Evolutionary conservation across 1,140 invertebrate species (phyloP).

Genomic region (Drosophila takahashii): DNA sequence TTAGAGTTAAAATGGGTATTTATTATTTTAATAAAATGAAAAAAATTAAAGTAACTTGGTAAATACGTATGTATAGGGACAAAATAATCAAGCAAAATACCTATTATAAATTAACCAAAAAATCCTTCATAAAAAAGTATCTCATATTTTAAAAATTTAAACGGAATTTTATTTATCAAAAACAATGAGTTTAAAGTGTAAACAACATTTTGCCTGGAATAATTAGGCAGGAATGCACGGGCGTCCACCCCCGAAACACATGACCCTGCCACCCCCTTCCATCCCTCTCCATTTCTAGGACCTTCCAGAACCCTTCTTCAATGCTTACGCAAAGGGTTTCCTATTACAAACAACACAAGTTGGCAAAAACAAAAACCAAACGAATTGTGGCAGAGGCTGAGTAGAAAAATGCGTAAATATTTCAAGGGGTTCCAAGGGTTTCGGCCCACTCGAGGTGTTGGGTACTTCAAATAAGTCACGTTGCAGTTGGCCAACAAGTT

Average conservation of each 20-base stretch:
- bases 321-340: slow-evolving; percentile 79
- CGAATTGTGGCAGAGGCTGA: slow-evolving; percentile 16
- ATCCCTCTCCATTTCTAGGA: neutral
- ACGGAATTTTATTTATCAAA: neutral
- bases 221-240: slow-evolving; percentile 47
- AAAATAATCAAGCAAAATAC: no score
- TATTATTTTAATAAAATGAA: no score
- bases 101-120: no score
- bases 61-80: no score
- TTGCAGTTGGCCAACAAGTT: slow-evolving; percentile 53
- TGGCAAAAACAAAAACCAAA: slow-evolving; percentile 43
- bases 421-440: slow-evolving; percentile 26
- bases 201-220: slow-evolving; percentile 28
- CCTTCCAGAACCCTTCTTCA: slow-evolving; percentile 8
- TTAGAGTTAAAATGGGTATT: no score
- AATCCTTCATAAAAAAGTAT: no score
- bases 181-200: slow-evolving; percentile 5
- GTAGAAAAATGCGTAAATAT: slow-evolving; percentile 54
- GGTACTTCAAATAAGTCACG: slow-evolving; percentile 72
- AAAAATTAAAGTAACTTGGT: no score
- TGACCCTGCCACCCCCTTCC: neutral
- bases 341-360: slow-evolving; percentile 75
- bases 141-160: no score
- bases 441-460: slow-evolving; percentile 50
- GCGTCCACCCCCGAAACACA: slow-evolving; percentile 12